These are phyloP conservation scores for Decapterus maruadsi DNA, from an alignment of 2,797 vertebrate species.

Conservation along the genomic window DNA sequence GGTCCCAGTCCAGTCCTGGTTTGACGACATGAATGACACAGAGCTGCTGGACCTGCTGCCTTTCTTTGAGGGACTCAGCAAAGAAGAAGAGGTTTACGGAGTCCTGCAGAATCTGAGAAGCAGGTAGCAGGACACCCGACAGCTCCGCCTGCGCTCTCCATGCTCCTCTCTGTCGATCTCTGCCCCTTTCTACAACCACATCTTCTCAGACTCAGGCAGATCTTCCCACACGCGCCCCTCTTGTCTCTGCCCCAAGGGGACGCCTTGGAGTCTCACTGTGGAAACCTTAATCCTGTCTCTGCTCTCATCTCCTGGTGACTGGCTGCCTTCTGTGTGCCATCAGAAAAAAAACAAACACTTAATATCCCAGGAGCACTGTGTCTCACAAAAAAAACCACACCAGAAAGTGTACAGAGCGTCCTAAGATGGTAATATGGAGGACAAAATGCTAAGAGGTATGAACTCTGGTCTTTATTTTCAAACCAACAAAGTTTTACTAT, in stretches of 20 bases:
- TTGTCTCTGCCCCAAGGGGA: conserved; percentile 69
- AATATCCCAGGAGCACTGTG: conserved; percentile 78
- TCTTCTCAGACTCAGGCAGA: conserved; percentile 75
- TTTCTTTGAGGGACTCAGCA: conserved; percentile 97
- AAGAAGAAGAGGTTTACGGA: conserved; percentile 95
- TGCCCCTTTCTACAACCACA: conserved; percentile 52
- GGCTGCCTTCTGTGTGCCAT: conserved; percentile 76
- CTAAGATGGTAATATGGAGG: conserved; percentile 49
- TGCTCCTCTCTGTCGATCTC: conserved; percentile 45
- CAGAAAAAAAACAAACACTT: conserved; percentile 58
- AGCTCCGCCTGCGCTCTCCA: conserved; percentile 34
- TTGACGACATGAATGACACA: conserved; percentile 98
- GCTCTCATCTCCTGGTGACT: conserved; percentile 67
- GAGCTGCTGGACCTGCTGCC: conserved; percentile 97
- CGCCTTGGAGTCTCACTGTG: conserved; percentile 77
- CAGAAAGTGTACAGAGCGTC: conserved; percentile 63
- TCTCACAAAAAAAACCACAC: conserved; percentile 60
- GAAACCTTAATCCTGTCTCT: conserved; percentile 59
- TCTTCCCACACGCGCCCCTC: conserved; percentile 60
- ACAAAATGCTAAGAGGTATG: conserved; percentile 75
- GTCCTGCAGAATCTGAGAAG: conserved; percentile 92
- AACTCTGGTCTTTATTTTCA: conserved; percentile 82
- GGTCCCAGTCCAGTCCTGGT: conserved; percentile 99
- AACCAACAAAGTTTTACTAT: conserved; percentile 79
- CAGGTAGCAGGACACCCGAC: conserved; percentile 90